Conservation (phyloP, 2,888 invertebrate species). For the Ectropis crepuscularia region DNA sequence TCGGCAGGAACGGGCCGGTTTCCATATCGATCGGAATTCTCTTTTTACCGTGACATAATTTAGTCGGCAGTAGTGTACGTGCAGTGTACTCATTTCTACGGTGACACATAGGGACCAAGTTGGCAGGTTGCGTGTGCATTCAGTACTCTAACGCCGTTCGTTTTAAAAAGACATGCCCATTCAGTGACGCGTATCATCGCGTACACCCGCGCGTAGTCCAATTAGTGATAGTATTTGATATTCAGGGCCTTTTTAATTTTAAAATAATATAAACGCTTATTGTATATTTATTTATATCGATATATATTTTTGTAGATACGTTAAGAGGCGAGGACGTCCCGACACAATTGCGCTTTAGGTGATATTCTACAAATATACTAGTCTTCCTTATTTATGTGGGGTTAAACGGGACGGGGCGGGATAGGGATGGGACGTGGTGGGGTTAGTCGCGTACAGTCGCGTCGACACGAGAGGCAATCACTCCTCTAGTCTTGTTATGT, state of each 20-base stretch:
- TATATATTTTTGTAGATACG: slow-evolving; percentile 72
- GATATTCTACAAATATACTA: slow-evolving; percentile 83
- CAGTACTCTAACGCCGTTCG: slow-evolving; percentile 49
- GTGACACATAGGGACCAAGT: slow-evolving; percentile 65
- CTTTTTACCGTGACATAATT: slow-evolving; percentile 45
- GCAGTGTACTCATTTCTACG: slow-evolving; percentile 49
- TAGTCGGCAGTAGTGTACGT: slow-evolving; percentile 34
- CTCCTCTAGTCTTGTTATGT: slow-evolving; percentile 83
- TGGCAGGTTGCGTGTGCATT: slow-evolving; percentile 54
- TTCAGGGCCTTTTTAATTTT: slow-evolving; percentile 80
- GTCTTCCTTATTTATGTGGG: slow-evolving; percentile 79
- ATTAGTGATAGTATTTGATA: slow-evolving; percentile 73
- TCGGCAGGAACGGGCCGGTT: slow-evolving; percentile 41
- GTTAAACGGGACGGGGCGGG: slow-evolving; percentile 46
- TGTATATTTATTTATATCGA: slow-evolving; percentile 67
- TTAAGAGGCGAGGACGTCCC: slow-evolving; percentile 67
- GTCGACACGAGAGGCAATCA: slow-evolving; percentile 78
- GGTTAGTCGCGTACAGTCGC: slow-evolving; percentile 21
- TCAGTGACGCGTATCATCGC: slow-evolving; percentile 50
- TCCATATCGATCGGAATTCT: slow-evolving; percentile 46
- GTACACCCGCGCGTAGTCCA: slow-evolving; percentile 50
- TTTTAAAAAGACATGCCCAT: slow-evolving; percentile 74
- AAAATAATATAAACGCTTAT: slow-evolving; percentile 76
- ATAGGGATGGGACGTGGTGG: slow-evolving; percentile 37
- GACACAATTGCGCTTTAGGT: slow-evolving; percentile 77